Conservation (phyloP, 2,797 vertebrate species). For the Hyperoplus lanceolatus region DNA sequence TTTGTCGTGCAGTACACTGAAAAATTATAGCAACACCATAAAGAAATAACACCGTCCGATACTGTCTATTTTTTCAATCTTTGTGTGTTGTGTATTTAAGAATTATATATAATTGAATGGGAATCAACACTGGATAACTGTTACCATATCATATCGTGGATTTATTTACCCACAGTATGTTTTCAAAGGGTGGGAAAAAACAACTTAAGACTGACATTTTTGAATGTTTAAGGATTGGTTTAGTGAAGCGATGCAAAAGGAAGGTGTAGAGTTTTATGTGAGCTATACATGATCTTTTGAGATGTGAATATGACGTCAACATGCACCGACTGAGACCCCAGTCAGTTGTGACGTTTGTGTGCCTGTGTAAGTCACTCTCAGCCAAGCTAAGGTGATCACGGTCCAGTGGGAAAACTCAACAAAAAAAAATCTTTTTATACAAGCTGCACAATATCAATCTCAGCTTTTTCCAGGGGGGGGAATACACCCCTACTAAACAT, state of each 20-base stretch:
- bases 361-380: conserved; percentile 9
- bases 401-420: conserved; percentile 2
- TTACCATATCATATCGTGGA: conserved; percentile 19
- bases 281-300: background rate
- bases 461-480: background rate
- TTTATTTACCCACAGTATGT: conserved; percentile 8
- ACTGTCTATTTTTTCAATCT: conserved; percentile 43
- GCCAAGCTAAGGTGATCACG: conserved; percentile 1
- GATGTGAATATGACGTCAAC: conserved; percentile 14
- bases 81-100: conserved; percentile 34
- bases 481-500: background rate
- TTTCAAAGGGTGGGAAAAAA: background rate
- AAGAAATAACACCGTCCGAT: conserved; percentile 30
- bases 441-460: conserved; percentile 32
- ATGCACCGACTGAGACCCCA: conserved; percentile 25
- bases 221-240: conserved; percentile 37
- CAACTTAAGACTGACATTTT: conserved; percentile 16
- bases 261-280: conserved; percentile 3
- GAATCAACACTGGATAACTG: conserved; percentile 48
- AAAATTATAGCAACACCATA: conserved; percentile 6
- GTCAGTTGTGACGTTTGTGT: conserved; percentile 15
- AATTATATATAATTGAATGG: conserved; percentile 21
- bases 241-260: background rate
- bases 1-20: conserved; percentile 38
- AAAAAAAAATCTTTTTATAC: conserved; percentile 42